Percentiles rank a stretch among this genome's conserved stretches.
Evolutionary conservation across 2,797 vertebrate species (phyloP).

Genomic region (Brachyrhaphis roseni): DNA sequence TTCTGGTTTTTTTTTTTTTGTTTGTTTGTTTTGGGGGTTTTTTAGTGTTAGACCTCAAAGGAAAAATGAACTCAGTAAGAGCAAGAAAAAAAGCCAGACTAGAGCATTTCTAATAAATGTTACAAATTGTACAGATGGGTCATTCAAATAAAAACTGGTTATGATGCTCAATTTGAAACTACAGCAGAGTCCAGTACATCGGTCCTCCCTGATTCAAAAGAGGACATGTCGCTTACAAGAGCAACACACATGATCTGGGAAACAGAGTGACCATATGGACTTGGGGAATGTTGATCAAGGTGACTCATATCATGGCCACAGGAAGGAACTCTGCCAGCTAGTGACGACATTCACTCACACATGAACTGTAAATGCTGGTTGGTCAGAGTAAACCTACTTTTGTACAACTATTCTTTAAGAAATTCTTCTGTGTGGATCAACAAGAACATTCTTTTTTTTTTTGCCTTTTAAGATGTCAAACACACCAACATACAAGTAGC

Average conservation of each 20-base stretch:
- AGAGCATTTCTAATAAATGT: background rate
- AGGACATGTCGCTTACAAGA: conserved; percentile 26
- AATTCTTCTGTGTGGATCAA: conserved; percentile 3
- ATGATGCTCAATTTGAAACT: background rate
- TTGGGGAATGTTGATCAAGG: conserved; percentile 68
- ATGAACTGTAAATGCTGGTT: conserved; percentile 41
- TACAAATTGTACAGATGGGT: background rate
- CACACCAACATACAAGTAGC: background rate
- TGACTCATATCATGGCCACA: conserved; percentile 75
- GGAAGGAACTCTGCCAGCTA: conserved; percentile 64
- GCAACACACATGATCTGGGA: conserved; percentile 46
- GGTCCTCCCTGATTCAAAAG: conserved; percentile 23
- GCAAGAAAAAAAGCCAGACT: background rate
- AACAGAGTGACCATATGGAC: conserved; percentile 71
- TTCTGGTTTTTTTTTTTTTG: background rate
- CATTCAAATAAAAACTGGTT: background rate
- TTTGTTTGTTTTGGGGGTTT: too few relatives aligned
- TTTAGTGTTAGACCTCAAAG: background rate
- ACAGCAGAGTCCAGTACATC: conserved; percentile 24
- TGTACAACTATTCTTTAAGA: background rate
- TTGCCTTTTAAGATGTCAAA: background rate
- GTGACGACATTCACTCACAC: conserved; percentile 38
- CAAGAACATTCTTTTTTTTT: background rate
- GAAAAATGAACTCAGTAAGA: background rate
- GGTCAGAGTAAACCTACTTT: conserved; percentile 29